These are phyloP conservation scores for Galago senegalensis DNA, from an alignment of 2,797 vertebrate genomes.

Conservation along the genomic window DNA sequence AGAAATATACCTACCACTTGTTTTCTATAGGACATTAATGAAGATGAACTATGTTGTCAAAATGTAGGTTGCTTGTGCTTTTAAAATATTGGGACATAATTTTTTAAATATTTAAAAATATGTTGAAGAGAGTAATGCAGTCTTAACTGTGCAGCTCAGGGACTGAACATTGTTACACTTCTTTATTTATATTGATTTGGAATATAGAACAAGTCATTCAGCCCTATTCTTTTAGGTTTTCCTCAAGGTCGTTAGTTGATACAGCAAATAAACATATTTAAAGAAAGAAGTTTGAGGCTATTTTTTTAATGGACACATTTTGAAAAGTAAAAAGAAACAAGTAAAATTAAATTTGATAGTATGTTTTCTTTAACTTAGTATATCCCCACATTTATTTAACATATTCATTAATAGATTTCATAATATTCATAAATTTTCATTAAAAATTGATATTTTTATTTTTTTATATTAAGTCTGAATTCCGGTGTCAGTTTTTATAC, in stretches of 20 bases:
- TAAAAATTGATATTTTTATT: constrained; percentile 51
- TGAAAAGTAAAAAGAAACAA: constrained; percentile 31
- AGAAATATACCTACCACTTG: constrained; percentile 7
- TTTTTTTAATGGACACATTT: neutral
- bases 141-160: neutral
- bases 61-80: constrained; percentile 28
- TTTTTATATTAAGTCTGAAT: constrained; percentile 16
- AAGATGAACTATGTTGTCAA: constrained; percentile 1
- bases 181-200: constrained; percentile 36
- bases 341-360: constrained; percentile 53
- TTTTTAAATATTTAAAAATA: constrained; percentile 48
- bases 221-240: neutral
- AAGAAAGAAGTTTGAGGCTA: neutral
- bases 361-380: neutral
- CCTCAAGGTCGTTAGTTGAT: neutral
- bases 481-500: constrained; percentile 12
- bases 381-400: neutral
- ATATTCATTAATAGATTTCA: neutral
- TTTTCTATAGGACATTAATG: neutral
- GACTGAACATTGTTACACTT: neutral
- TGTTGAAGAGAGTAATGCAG: neutral
- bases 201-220: constrained; percentile 2
- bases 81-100: constrained; percentile 29
- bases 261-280: constrained; percentile 24
- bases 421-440: constrained; percentile 50